Evolutionary conservation across 2,888 invertebrate species (phyloP), one percentile per base, ranked within the genome.

Genomic region (Sinotaia quadrata): DNA sequence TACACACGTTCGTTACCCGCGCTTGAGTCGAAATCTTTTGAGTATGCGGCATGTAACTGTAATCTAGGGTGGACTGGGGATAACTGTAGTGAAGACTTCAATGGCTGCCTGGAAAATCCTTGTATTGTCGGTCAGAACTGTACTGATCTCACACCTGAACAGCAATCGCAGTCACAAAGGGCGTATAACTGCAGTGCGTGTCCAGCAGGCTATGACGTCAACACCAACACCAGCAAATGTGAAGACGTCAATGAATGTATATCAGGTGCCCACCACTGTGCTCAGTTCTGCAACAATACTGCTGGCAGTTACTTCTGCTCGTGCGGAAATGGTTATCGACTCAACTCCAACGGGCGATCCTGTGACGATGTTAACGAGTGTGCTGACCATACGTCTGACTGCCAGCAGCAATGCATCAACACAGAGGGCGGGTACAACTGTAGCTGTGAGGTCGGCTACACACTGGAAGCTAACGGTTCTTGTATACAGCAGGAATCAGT

Each of bases 81-180:
- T 41, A 29, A 34, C 12, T 63, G 52, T 52, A 21, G 33, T 2
- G 51, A 5, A 2, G 74, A 78, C 44, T 47, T 69, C 21, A 63
- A 76, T 71, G 78, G 72, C n/a, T 78, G 78, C 68, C 54, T 52
- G 5, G 62, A 62, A 10, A 54, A 60, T n/a, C 74, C 77, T 1
- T 77, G 77, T 68, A 56, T 72, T 7, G 18, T 31, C 8, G 58
- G 44, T 10, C 67, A 70, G 27, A 69, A 49, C 5, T 77, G 77
- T 57, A 73, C 73, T 27, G 75, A 77, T 47, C 57, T 65, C 27
- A 8, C 62, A 3, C 59, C 68, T n/a, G 68, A 33, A 4, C 24
- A 59, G 7, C 68, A 75, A 44, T 36, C 10, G 21, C 18, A 2
- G 2, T 57, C 54, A 21, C 59, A 61, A 21, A 62, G 44, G 0